Base-by-base conservation (phyloP, 2,797 vertebrate genomes). In the Poeciliopsis turneri region DNA sequence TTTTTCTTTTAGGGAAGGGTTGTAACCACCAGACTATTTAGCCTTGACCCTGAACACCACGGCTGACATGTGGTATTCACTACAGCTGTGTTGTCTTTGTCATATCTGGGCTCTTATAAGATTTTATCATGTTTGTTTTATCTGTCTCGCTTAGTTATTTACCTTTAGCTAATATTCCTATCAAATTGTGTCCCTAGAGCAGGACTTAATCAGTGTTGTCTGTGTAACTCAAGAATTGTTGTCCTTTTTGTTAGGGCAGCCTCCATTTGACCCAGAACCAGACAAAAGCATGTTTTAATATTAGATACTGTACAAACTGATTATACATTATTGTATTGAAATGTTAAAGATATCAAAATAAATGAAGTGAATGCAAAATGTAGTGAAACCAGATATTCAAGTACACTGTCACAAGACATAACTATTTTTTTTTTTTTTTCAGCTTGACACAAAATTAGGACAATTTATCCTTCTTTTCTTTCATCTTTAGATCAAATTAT, bases 101-200 rank as follows among this genome's bases (percentile, higher is more conserved):
- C 85, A 84, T 87, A 86, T 91, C 87, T 74, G 77, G 88, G 80
- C 79, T 74, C 78, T 92, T 95, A 94, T 94, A 94, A 92, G 84
- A 94, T 94, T 92, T 91, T 78, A 91, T 93, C 92, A 88, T 93
- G 94, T 94, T 94, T 94, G 88, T 93, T 92, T 94, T 94, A 92
- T 94, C 89, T 86, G 88, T 87, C 88, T 91, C 72, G 81, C 74
- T 72, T 77, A 87, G 84, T 93, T 94, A 92, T 92, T 95, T 93
- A 94, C 89, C 90, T 95, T 94, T 86, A 80, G 84, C 85, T 86
- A 82, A 86, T 90, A 90, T 89, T 77, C 84, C 81, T 85, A 89
- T 92, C 84, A 89, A 86, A 82, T 91, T 87, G 85, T 91, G 90
- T 93, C 91, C 91, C 91, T 46, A 46, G 82, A 82, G 84, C 66